phyloP scores from a whole-genome alignment of 2,113 vertebrate genomes.

The Recurvirostra avosetta region DNA sequence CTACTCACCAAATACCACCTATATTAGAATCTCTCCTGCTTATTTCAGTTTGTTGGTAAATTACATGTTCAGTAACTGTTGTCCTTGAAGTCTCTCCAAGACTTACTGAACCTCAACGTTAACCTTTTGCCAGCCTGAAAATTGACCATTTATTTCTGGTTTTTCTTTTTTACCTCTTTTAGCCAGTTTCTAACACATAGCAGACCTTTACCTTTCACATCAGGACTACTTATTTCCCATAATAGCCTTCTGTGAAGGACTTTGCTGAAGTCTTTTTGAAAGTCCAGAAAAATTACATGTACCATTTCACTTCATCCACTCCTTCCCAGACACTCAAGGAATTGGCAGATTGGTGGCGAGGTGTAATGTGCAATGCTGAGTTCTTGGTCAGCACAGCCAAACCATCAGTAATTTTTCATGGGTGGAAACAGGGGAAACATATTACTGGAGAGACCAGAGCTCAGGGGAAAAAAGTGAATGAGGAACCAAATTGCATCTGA shows the following conservation, averaged over 20 bases:
- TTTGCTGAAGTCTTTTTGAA: neutral
- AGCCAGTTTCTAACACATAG: neutral
- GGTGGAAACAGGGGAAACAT: neutral
- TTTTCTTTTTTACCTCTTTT: slow-evolving; percentile 14
- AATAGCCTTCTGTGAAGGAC: neutral
- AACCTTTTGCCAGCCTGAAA: slow-evolving; percentile 39
- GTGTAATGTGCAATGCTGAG: neutral
- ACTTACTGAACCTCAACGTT: neutral
- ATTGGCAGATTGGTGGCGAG: rapidly evolving
- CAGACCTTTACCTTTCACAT: neutral
- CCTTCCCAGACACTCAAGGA: neutral
- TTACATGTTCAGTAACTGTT: slow-evolving; percentile 23
- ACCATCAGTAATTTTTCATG: neutral
- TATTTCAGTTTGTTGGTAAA: slow-evolving; percentile 51
- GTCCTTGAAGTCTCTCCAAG: slow-evolving; percentile 41
- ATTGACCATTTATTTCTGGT: slow-evolving; percentile 1
- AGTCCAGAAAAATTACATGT: neutral
- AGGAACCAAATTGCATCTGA: neutral
- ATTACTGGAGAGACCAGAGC: neutral
- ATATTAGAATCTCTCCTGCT: slow-evolving; percentile 52
- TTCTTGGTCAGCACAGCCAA: neutral
- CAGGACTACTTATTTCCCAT: neutral
- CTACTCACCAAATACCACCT: slow-evolving; percentile 56
- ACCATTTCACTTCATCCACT: neutral
- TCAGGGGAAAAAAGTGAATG: neutral